Base-by-base conservation (phyloP, 2,113 vertebrate genomes). In the Carettochelys insculpta region DNA sequence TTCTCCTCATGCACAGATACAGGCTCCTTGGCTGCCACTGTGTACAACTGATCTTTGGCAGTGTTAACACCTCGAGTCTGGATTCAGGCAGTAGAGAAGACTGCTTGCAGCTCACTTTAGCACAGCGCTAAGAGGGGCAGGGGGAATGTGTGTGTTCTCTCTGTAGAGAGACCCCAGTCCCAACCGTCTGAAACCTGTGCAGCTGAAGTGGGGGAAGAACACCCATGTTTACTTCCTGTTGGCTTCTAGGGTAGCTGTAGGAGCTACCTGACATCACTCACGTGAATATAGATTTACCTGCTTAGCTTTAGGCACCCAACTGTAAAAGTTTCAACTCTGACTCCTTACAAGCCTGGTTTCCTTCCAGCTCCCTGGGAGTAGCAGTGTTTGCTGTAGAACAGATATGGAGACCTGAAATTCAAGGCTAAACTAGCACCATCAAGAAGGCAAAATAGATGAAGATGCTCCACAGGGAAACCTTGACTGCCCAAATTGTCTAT, bases 121-220 rank as follows among this genome's bases (percentile, higher is more conserved):
- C 9, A 2, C 1, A 41, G 45, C 61, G 8, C 56, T 0, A 2
- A 82, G 53, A 0, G 77, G 89, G 51, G 48, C 0, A 0, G n/a
- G n/a, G n/a, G n/a, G n/a, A n/a, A n/a, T n/a, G 17, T 20, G 22
- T 52, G 51, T 3, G 3, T 6, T 71, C 61, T 61, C 65, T 82
- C 61, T 5, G 82, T 77, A 68, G 34, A 58, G 56, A 68, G 34
- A 41, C 20, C 11, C 19, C n/a, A 11, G 34, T n/a, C 38, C 80
- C 88, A 83, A 80, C 82, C 17, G 53, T 83, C n/a, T 58, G 22
- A 16, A 47, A 47, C 29, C 80, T 58, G 90, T 76, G 86, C 51
- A 29, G 82, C 83, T 90, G 91, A 92, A 38, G 80, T n/a, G 51
- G 2, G 93, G 90, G 94, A 94, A 95, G 90, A 95, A 95, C 73